phyloP scores from a whole-genome alignment of 1,140 invertebrate species.

The Armadillidium nasatum region DNA sequence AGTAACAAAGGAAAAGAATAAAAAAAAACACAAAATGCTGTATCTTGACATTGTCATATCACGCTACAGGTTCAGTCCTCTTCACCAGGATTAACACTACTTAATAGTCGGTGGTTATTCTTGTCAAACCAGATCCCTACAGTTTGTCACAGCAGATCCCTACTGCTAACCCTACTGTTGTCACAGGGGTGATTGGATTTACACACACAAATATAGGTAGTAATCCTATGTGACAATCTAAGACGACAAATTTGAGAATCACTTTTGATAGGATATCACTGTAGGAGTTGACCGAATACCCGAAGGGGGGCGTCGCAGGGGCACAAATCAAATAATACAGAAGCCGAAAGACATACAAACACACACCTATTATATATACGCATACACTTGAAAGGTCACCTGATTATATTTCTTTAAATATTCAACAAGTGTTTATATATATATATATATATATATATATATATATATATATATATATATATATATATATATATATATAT shows the following conservation, averaged over 20 bases:
- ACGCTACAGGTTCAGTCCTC: not conserved
- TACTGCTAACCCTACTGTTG: not conserved
- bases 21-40: too few species aligned
- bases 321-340: not conserved
- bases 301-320: not conserved
- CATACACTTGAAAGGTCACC: too few species aligned
- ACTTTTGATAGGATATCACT: not conserved
- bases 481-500: constrained; percentile 6
- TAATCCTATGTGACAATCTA: not conserved
- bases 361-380: too few species aligned
- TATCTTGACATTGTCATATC: not conserved
- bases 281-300: not conserved
- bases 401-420: not conserved
- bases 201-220: not conserved
- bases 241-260: not conserved
- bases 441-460: not conserved
- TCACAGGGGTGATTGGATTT: not conserved
- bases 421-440: not conserved
- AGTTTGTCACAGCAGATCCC: too few species aligned
- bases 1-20: too few species aligned
- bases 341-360: too few species aligned
- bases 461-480: constrained; percentile 6
- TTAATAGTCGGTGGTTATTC: not conserved
- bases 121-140: not conserved
- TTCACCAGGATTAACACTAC: not conserved